Evolutionary conservation across 2,888 invertebrate genomes (phyloP).

Genomic region (Callimorpha dominula): DNA sequence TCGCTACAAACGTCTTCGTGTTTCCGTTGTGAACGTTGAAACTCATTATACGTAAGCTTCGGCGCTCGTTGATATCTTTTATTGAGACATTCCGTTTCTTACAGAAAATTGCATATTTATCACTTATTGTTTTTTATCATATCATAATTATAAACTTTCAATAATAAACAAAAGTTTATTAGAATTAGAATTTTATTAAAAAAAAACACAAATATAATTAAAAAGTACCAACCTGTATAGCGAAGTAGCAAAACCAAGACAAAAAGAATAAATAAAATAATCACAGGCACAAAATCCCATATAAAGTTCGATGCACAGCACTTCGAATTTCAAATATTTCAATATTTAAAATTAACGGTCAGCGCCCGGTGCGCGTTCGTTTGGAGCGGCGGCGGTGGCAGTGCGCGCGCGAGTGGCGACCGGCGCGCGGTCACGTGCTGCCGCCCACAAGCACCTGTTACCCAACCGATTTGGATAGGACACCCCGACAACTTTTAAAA

Average conservation of each 20-base stretch:
- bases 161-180: not conserved
- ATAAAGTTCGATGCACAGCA: conserved; percentile 76
- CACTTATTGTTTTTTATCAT: not conserved
- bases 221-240: conserved; percentile 64
- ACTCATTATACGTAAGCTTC: conserved; percentile 36
- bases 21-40: conserved; percentile 47
- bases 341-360: conserved; percentile 62
- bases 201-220: conserved; percentile 20
- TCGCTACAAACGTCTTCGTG: conserved; percentile 13
- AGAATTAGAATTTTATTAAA: too few relatives aligned
- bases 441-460: conserved; percentile 71
- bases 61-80: conserved; percentile 78
- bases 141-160: not conserved
- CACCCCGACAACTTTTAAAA: conserved; percentile 43
- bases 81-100: conserved; percentile 47
- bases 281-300: conserved; percentile 81
- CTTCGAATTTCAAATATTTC: conserved; percentile 61
- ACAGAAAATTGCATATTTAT: conserved; percentile 8
- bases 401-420: conserved; percentile 84
- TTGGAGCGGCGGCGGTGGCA: conserved; percentile 78
- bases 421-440: conserved; percentile 77
- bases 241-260: conserved; percentile 40
- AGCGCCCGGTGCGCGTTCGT: conserved; percentile 70
- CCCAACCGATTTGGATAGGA: conserved; percentile 71
- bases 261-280: conserved; percentile 60